phyloP scores from a whole-genome alignment of 2,113 vertebrate genomes.

The Gnathonemus longibarbis region DNA sequence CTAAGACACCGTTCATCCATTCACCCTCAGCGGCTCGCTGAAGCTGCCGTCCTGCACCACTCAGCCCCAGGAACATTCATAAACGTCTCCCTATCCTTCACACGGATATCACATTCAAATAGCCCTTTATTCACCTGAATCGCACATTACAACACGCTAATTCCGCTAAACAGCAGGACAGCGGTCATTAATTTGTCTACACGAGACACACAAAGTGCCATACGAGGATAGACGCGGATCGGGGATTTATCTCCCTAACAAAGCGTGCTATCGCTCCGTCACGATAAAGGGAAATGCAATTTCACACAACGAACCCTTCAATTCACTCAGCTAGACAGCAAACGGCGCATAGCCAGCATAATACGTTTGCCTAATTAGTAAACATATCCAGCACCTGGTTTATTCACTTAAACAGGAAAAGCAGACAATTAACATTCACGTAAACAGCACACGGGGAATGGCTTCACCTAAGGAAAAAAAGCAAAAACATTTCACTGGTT shows the following conservation, averaged over 20 bases:
- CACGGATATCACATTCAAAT: background rate
- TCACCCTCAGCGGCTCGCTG: background rate
- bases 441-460: background rate
- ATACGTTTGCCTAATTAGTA: background rate
- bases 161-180: background rate
- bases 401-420: background rate
- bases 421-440: background rate
- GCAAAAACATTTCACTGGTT: background rate
- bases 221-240: background rate
- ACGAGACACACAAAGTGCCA: background rate
- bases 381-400: background rate
- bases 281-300: background rate
- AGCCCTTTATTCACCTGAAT: background rate
- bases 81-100: background rate
- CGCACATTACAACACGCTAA: background rate
- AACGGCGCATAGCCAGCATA: background rate
- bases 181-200: background rate
- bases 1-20: background rate
- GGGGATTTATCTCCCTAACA: background rate
- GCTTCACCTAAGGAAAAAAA: background rate
- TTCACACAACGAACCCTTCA: background rate
- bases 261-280: background rate
- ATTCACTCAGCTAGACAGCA: conserved; percentile 2
- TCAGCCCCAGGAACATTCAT: background rate
- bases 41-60: background rate